Base-by-base conservation (phyloP, 2,888 invertebrate species). In the Taenaris catops region DNA sequence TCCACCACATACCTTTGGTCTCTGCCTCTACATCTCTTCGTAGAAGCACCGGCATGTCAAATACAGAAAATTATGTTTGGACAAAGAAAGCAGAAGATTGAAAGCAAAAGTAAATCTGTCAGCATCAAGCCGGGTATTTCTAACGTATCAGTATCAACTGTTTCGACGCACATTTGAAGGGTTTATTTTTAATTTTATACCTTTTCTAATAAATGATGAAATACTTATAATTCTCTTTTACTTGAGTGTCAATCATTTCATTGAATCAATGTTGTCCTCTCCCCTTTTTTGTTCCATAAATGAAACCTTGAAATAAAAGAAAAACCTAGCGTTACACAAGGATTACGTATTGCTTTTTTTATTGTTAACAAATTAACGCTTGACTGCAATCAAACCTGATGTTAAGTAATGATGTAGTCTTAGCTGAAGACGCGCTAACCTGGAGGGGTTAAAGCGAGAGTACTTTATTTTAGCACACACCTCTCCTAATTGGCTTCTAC, bases 81-180 rank as follows among this genome's bases (percentile, higher is more conserved):
- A 0, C 74, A 74, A 0, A 80, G 73, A 34, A 67, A 68, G 46
- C 56, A 66, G 0, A 59, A 56, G 38, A 62, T 56, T 11, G 67
- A 65, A 1, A 20, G 31, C 1, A 70, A 76, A 48, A 67, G 31
- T 16, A 33, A 45, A 0, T 72, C 71, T 16, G 63, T 53, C 0
- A 72, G 68, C 23, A 74, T 84, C 0, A 81, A 74, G 4, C 80
- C 79, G 5, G 81, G 83, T 0, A 66, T 79, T 2, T 83, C 84
- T 1, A 71, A 60, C 0, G 53, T 74, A 0, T 86, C 84, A 2
- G 81, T 86, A 0, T 76, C 76, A 0, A 84, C 84, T 17, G 80
- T 81, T 1, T 81, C 84, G 3, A 84, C 84, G 8, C 84, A 83
- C 50, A 86, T 83, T 48, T 83, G 69, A n/a, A n/a, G 38, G 32